Conservation (phyloP, 2,113 vertebrate species). For the Suncus etruscus region DNA sequence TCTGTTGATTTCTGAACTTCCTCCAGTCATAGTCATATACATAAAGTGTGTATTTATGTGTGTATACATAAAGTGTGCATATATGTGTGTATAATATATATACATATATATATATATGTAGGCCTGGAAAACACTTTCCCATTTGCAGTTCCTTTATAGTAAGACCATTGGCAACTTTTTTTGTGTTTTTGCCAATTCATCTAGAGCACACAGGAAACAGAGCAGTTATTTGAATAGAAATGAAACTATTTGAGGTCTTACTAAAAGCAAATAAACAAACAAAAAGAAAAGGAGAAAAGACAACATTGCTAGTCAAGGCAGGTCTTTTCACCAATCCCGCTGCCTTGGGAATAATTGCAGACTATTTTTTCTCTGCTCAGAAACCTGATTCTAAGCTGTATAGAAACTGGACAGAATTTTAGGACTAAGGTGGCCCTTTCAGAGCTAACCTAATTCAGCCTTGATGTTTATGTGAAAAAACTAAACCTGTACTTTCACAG, state of each 20-base stretch:
- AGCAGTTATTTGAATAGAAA: slow-evolving; percentile 15
- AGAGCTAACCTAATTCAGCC: neutral
- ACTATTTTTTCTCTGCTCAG: neutral
- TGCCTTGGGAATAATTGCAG: neutral
- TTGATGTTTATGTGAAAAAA: slow-evolving; percentile 18
- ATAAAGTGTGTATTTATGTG: no score
- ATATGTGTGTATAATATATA: neutral
- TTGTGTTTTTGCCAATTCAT: neutral
- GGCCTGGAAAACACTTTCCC: neutral
- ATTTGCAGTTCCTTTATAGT: neutral
- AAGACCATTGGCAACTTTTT: neutral
- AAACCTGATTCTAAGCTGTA: neutral
- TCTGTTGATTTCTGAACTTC: slow-evolving; percentile 24
- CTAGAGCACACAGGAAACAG: slow-evolving; percentile 18
- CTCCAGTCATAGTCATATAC: no score
- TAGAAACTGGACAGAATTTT: neutral
- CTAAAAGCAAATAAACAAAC: neutral
- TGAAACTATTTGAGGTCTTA: slow-evolving; percentile 23
- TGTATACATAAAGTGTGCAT: no score
- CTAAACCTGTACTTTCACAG: neutral
- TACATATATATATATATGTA: neutral
- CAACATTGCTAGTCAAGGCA: neutral
- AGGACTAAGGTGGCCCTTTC: neutral
- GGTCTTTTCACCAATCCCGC: neutral
- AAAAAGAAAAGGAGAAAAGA: neutral